Percentiles rank a stretch among this genome's conserved stretches.
These are phyloP conservation scores for Drosophila funebris DNA, from an alignment of 1,140 invertebrate genomes.

Conservation along the genomic window DNA sequence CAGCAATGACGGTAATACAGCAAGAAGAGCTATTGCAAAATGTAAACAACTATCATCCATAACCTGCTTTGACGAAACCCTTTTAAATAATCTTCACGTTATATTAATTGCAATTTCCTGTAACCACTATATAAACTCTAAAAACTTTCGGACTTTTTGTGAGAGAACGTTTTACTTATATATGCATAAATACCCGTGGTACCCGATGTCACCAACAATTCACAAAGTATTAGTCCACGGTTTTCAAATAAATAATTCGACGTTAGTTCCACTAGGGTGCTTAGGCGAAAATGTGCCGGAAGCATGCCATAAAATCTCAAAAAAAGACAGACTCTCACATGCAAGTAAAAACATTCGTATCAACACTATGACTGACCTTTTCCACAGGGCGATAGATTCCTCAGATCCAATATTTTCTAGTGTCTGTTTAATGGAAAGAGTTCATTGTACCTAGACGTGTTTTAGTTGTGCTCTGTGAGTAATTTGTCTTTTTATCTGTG, in stretches of 20 bases:
- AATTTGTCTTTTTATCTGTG: too few relatives aligned
- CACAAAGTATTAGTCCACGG: background rate
- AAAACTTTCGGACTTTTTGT: background rate
- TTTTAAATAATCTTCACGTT: background rate
- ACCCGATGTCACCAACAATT: background rate
- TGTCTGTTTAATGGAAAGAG: background rate
- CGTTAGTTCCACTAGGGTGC: background rate
- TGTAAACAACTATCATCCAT: background rate
- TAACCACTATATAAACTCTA: background rate
- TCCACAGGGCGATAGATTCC: background rate
- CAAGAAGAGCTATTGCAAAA: constrained; percentile 2
- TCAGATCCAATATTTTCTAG: constrained; percentile 4
- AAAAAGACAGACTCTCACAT: constrained; percentile 1
- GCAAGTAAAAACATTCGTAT: background rate
- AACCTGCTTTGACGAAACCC: background rate
- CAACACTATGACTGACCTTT: background rate
- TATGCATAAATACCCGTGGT: background rate
- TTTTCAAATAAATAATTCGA: background rate
- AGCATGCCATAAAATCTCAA: constrained; percentile 10
- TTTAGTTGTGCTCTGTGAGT: too few relatives aligned
- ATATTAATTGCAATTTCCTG: background rate
- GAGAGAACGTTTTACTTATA: background rate
- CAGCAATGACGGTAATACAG: constrained; percentile 18
- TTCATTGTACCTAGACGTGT: too few relatives aligned
- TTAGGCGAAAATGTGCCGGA: constrained; percentile 3